These are phyloP conservation scores for Axinella damicornis DNA, from an alignment of 37 sponge, comb jelly and placozoan species.

Conservation along the genomic window DNA sequence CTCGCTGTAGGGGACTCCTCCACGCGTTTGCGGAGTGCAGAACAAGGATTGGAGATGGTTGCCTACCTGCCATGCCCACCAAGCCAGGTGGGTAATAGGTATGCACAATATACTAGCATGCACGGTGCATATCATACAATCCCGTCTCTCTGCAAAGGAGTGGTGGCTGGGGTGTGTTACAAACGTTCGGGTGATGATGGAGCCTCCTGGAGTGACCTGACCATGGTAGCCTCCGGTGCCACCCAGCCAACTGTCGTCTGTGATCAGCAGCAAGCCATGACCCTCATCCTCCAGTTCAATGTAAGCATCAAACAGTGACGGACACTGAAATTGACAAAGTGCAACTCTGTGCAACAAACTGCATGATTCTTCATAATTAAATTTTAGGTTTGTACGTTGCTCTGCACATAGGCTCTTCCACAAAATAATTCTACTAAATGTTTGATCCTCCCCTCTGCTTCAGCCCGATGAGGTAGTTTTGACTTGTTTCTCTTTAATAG, in stretches of 20 bases:
- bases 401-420: too few relatives aligned
- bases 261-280: neutral
- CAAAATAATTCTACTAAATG: too few relatives aligned
- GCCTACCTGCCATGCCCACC: neutral
- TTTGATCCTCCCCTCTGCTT: too few relatives aligned
- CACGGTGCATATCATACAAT: too few relatives aligned
- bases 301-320: neutral
- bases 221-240: neutral
- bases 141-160: neutral
- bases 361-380: too few relatives aligned
- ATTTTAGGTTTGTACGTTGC: too few relatives aligned
- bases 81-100: neutral
- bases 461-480: too few relatives aligned
- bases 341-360: too few relatives aligned
- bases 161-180: neutral
- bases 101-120: too few relatives aligned
- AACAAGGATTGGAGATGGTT: slow-evolving; percentile 13
- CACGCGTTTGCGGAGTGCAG: slow-evolving; percentile 26
- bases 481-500: too few relatives aligned
- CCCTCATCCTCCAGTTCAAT: slow-evolving; percentile 18
- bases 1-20: slow-evolving; percentile 1
- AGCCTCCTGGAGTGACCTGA: slow-evolving; percentile 7
- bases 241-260: slow-evolving; percentile 14
- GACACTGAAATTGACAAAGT: too few relatives aligned
- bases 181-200: slow-evolving; percentile 18